phyloP scores from a whole-genome alignment of 2,113 vertebrate species.

The Lepisosteus osseus region DNA sequence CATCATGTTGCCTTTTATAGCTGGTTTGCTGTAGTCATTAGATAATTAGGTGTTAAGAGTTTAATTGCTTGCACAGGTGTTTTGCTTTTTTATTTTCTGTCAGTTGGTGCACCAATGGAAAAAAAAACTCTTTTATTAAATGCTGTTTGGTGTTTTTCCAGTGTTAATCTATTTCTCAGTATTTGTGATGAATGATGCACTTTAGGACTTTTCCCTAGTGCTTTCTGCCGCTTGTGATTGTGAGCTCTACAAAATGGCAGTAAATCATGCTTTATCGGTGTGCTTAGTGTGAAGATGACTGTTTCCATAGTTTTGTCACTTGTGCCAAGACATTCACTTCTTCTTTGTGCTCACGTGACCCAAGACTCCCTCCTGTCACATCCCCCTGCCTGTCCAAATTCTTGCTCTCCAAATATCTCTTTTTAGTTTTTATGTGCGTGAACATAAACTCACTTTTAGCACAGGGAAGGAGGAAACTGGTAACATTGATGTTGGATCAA shows the following conservation, averaged over 20 bases:
- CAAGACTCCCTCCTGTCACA: too few species aligned
- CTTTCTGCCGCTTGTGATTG: conserved; percentile 33
- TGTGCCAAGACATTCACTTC: conserved; percentile 14
- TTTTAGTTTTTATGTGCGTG: too few species aligned
- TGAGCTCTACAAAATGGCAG: conserved; percentile 18
- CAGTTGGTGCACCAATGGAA: conserved; percentile 62
- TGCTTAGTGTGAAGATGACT: conserved; percentile 14
- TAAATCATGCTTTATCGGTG: conserved; percentile 1
- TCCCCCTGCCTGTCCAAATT: too few species aligned
- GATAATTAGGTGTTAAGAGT: conserved; percentile 58
- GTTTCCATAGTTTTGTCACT: conserved; percentile 22
- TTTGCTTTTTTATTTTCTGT: conserved; percentile 48
- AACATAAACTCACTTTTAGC: too few species aligned
- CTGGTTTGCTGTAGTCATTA: conserved; percentile 66
- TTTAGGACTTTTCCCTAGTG: conserved; percentile 48
- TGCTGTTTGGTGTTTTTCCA: conserved; percentile 49
- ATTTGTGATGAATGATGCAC: conserved; percentile 63
- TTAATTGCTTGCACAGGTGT: conserved; percentile 65
- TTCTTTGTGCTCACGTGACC: conserved; percentile 12
- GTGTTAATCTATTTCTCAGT: conserved; percentile 58
- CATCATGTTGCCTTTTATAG: conserved; percentile 71
- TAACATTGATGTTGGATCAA: too few species aligned
- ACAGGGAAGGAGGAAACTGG: too few species aligned
- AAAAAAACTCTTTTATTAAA: conserved; percentile 56
- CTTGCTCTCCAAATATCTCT: too few species aligned